Percentiles rank a stretch among this genome's conserved stretches.
phyloP scores from a whole-genome alignment of 2,888 invertebrate genomes.

The Pegoplata infirma region DNA sequence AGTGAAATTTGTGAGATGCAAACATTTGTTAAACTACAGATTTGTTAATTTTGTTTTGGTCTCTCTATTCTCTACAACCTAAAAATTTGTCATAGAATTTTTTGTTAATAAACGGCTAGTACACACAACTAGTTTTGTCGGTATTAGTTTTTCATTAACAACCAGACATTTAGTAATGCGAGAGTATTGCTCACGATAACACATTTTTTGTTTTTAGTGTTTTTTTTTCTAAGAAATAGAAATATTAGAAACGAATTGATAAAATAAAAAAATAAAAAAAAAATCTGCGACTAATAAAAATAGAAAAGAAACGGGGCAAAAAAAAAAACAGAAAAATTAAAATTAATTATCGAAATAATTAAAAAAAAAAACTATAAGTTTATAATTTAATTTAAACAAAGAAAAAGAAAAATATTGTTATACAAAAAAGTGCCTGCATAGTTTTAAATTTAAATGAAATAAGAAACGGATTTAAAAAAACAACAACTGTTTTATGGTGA shows the following conservation, averaged over 20 bases:
- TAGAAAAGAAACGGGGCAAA: not conserved
- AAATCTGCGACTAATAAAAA: not conserved
- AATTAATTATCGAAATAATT: not conserved
- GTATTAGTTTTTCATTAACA: not conserved
- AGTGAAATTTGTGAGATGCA: not conserved
- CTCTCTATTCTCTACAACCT: constrained; percentile 35
- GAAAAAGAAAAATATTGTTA: too few species aligned
- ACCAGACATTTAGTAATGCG: constrained; percentile 11
- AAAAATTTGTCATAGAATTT: not conserved
- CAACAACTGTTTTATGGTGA: not conserved
- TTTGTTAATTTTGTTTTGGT: constrained; percentile 35
- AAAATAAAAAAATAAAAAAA: too few species aligned
- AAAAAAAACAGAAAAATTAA: not conserved
- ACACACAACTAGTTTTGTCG: not conserved
- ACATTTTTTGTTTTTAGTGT: not conserved
- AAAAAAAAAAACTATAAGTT: too few species aligned
- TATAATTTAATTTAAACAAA: too few species aligned
- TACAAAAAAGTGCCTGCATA: too few species aligned
- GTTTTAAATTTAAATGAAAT: too few species aligned
- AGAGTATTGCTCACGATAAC: constrained; percentile 19
- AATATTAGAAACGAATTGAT: not conserved
- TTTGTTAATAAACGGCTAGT: not conserved
- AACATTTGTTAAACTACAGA: constrained; percentile 26
- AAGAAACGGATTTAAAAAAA: too few species aligned
- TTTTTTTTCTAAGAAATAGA: not conserved